Conservation (phyloP, 2,888 invertebrate genomes). For the Epinotia nisella region DNA sequence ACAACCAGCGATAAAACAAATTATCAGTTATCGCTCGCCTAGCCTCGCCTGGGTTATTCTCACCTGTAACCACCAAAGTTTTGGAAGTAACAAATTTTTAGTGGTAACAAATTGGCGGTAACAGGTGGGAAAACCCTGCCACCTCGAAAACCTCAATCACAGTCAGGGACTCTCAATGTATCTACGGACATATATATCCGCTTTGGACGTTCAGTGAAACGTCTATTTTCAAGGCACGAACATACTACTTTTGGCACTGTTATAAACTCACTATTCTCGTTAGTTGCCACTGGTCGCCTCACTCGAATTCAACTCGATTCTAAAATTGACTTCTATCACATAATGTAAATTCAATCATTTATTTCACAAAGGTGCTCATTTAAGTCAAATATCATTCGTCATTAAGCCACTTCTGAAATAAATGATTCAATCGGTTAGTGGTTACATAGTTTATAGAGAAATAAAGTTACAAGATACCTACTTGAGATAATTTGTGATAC, state of each 20-base stretch:
- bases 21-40: neutral
- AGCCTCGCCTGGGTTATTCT: too few species aligned
- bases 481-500: slow-evolving; percentile 83
- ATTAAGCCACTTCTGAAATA: slow-evolving; percentile 6
- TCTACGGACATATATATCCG: too few species aligned
- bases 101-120: too few species aligned
- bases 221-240: neutral
- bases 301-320: slow-evolving; percentile 40
- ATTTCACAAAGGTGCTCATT: slow-evolving; percentile 14
- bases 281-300: slow-evolving; percentile 29
- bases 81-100: too few species aligned
- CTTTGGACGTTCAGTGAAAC: neutral
- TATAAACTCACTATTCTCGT: neutral
- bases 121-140: too few species aligned
- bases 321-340: slow-evolving; percentile 64
- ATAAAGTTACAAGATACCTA: slow-evolving; percentile 73
- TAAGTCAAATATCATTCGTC: neutral
- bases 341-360: slow-evolving; percentile 57
- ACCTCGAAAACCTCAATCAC: too few species aligned
- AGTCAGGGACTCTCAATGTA: too few species aligned
- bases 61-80: too few species aligned
- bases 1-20: neutral
- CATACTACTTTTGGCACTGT: slow-evolving; percentile 9
- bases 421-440: slow-evolving; percentile 35
- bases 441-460: slow-evolving; percentile 69